Conservation (phyloP, 2,113 vertebrate species). For the Erythrocercus mccallii region DNA sequence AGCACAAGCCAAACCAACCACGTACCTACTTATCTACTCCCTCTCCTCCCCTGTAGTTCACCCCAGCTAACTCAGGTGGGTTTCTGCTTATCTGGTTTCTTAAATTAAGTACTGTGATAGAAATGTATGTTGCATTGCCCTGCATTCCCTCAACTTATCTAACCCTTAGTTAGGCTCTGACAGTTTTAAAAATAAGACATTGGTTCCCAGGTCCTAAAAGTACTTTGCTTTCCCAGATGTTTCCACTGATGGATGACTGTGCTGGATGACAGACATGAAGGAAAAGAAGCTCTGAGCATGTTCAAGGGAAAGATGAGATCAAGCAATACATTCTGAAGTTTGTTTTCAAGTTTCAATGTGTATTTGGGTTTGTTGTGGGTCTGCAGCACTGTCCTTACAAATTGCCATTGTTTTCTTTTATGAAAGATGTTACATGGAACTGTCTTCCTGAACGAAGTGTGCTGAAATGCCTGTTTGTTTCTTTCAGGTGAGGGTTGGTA, state of each 20-base stretch:
- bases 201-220: not conserved
- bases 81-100: not conserved
- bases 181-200: not conserved
- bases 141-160: not conserved
- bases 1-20: not conserved
- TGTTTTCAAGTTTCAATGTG: not conserved
- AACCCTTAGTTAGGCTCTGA: not conserved
- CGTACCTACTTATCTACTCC: no score
- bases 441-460: not conserved
- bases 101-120: not conserved
- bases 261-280: not conserved
- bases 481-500: not conserved
- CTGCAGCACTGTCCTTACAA: not conserved
- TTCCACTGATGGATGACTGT: not conserved
- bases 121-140: accelerated
- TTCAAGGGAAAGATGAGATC: not conserved
- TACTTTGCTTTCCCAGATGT: not conserved
- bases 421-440: not conserved
- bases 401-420: not conserved
- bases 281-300: not conserved
- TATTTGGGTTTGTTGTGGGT: not conserved
- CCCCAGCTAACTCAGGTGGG: not conserved
- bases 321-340: not conserved
- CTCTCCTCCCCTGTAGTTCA: not conserved
- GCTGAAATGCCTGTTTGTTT: not conserved